A percentile compares a stretch with the other conserved stretches of the same genome.
phyloP scores from a whole-genome alignment of 2,888 invertebrate genomes.

The Chymomyza procnemis region DNA sequence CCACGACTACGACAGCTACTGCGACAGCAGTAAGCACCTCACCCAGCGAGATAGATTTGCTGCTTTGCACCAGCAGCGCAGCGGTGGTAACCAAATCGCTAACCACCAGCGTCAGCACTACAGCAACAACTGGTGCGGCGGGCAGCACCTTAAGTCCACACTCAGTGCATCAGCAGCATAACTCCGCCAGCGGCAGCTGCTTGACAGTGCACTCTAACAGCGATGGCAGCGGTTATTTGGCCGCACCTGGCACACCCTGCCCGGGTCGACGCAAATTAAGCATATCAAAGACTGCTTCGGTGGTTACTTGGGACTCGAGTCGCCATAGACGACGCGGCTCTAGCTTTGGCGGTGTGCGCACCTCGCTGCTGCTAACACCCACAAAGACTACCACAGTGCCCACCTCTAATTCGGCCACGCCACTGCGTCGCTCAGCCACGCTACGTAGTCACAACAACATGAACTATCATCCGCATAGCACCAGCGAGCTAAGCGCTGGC shows the following conservation, averaged over 20 bases:
- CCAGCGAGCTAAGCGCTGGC: constrained; percentile 4
- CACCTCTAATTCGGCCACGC: constrained; percentile 70
- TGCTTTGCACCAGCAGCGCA: constrained; percentile 41
- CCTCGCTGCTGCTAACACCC: constrained; percentile 81
- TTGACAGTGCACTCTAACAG: constrained; percentile 54
- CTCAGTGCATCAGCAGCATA: constrained; percentile 30
- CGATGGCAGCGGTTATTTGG: constrained; percentile 68
- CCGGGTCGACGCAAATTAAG: constrained; percentile 79
- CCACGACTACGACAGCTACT: constrained; percentile 68
- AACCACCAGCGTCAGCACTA: constrained; percentile 80
- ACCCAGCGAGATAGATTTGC: constrained; percentile 58
- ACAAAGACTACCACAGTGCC: constrained; percentile 70
- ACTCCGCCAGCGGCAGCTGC: constrained; percentile 45
- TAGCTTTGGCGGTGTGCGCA: constrained; percentile 84
- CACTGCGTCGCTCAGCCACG: constrained; percentile 82
- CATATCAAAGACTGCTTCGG: constrained; percentile 79
- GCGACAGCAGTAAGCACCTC: constrained; percentile 56
- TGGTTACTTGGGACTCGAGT: constrained; percentile 87
- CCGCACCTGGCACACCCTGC: constrained; percentile 77
- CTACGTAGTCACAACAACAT: constrained; percentile 80
- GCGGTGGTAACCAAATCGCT: constrained; percentile 71
- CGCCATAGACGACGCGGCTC: constrained; percentile 84
- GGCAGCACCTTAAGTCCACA: constrained; percentile 64
- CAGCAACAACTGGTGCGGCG: constrained; percentile 41
- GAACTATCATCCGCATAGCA: constrained; percentile 56